These are phyloP conservation scores for Hippasteria phrygiana DNA, from an alignment of 53 echinoderm and acorn worm genomes.

Conservation along the genomic window DNA sequence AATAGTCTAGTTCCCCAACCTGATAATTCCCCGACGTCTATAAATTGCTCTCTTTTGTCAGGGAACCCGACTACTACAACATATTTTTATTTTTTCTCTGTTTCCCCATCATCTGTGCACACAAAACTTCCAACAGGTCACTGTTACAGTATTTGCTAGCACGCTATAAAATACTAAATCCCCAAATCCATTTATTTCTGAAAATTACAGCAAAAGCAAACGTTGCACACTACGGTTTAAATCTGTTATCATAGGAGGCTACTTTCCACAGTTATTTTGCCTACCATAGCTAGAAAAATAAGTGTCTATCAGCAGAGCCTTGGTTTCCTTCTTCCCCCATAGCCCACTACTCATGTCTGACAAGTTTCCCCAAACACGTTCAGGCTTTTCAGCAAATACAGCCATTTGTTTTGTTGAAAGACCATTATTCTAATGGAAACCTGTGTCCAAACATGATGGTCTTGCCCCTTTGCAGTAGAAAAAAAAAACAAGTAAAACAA, in stretches of 20 bases:
- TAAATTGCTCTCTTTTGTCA: no score
- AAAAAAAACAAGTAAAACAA: no score
- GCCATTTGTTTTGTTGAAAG: slow-evolving; percentile 9
- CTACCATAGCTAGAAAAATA: neutral
- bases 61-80: no score
- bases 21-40: no score
- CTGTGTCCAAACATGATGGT: slow-evolving; percentile 25
- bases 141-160: no score
- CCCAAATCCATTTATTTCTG: no score
- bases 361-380: neutral
- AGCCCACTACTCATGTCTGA: neutral
- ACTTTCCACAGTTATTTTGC: neutral
- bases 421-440: slow-evolving; percentile 25
- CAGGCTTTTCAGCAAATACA: slow-evolving; percentile 7
- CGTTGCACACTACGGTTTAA: neutral
- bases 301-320: neutral
- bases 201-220: no score
- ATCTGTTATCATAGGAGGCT: neutral
- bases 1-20: no score
- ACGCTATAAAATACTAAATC: no score
- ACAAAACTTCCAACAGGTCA: no score
- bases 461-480: slow-evolving; percentile 5
- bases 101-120: no score
- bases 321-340: neutral
- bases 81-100: no score